These are phyloP conservation scores for Papilio xuthus DNA, from an alignment of 1,140 invertebrate species.

Conservation along the genomic window DNA sequence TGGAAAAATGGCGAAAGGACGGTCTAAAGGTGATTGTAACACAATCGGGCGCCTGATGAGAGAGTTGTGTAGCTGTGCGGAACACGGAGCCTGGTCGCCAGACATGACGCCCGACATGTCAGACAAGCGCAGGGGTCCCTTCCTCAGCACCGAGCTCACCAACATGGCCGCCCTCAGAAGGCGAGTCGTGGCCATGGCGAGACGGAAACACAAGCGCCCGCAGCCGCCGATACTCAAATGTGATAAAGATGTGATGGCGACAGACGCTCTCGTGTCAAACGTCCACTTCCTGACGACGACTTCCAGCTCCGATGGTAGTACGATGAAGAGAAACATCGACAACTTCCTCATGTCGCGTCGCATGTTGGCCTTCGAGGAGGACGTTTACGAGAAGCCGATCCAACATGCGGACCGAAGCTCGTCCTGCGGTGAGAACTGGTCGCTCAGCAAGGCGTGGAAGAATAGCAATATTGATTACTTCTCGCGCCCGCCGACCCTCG, in stretches of 20 bases:
- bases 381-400: conserved; percentile 74
- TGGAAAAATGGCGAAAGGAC: conserved; percentile 70
- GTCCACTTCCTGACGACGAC: conserved; percentile 66
- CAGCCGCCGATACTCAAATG: conserved; percentile 58
- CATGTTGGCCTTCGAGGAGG: conserved; percentile 69
- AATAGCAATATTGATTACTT: conserved; percentile 68
- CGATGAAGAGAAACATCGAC: conserved; percentile 68
- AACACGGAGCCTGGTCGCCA: conserved; percentile 79
- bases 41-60: conserved; percentile 75
- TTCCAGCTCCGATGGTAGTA: conserved; percentile 68
- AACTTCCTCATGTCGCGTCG: conserved; percentile 67
- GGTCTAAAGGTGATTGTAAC: conserved; percentile 68
- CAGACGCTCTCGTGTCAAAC: conserved; percentile 62
- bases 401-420: conserved; percentile 58
- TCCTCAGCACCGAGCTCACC: conserved; percentile 74
- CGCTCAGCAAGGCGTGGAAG: conserved; percentile 73
- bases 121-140: conserved; percentile 65
- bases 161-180: conserved; percentile 75
- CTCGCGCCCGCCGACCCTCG: conserved; percentile 54
- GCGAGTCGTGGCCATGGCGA: conserved; percentile 70
- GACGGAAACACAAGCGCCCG: conserved; percentile 60
- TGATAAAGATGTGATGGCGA: conserved; percentile 50
- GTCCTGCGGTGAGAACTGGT: conserved; percentile 75
- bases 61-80: conserved; percentile 79
- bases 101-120: conserved; percentile 80